phyloP scores from a whole-genome alignment of 2,113 vertebrate species.

The Lucifuga dentata region DNA sequence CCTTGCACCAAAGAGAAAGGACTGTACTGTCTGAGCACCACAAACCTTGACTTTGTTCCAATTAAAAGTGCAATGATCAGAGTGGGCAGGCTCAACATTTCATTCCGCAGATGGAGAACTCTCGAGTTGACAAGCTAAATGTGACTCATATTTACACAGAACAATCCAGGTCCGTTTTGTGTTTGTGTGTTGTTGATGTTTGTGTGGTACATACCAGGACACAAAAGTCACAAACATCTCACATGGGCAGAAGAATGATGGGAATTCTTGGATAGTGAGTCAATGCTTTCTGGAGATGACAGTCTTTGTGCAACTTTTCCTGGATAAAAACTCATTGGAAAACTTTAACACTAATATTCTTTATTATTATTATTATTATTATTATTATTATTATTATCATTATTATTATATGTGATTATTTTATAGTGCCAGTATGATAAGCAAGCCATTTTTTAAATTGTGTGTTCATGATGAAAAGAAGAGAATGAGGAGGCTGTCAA shows the following conservation, averaged over 20 bases:
- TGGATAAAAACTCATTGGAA: conserved; percentile 1
- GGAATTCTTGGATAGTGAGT: conserved; percentile 50
- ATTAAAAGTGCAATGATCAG: conserved; percentile 22
- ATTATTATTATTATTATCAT: conserved; percentile 24
- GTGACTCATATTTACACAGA: conserved; percentile 50
- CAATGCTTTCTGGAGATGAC: conserved; percentile 16
- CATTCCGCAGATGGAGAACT: conserved; percentile 29
- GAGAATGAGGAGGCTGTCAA: conserved; percentile 61
- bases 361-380: conserved; percentile 37
- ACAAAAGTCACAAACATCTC: conserved; percentile 61
- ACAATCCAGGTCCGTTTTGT: conserved; percentile 45
- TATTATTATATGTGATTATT: conserved; percentile 48
- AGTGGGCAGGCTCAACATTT: conserved; percentile 20
- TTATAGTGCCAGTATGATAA: conserved; percentile 40
- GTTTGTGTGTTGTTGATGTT: conserved; percentile 32
- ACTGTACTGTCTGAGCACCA: conserved; percentile 60
- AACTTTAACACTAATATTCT: conserved; percentile 34
- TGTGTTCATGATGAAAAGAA: conserved; percentile 49
- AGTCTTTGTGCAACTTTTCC: conserved; percentile 38
- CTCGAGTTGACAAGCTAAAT: conserved; percentile 33
- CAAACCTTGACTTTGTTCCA: conserved; percentile 32
- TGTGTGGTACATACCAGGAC: conserved; percentile 54
- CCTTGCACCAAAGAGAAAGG: conserved; percentile 67
- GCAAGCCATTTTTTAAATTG: conserved; percentile 52
- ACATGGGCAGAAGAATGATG: conserved; percentile 50